Base-by-base conservation (phyloP, 2,113 vertebrate genomes). In the Condylura cristata region DNA sequence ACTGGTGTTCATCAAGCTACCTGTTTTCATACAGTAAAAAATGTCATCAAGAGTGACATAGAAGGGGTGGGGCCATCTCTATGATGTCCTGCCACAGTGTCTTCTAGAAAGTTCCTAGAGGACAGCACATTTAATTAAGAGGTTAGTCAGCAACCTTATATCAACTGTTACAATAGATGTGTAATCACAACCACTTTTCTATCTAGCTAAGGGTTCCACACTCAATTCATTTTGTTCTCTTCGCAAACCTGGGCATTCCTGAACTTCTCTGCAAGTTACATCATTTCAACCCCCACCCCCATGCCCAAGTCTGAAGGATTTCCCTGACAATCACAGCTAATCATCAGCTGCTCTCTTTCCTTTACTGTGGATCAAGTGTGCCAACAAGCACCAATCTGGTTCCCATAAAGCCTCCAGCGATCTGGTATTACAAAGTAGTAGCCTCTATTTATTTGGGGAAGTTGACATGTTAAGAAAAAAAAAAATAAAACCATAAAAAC, bases 361-460 rank as follows among this genome's bases (percentile, higher is more conserved):
- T 97, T 89, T 91, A 76, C 76, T 41, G 28, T 4, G 81, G 78
- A 16, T 85, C 28, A 32, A 65, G 68, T 24, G 51, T 44, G 6
- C 86, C 93, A 93, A 26, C 56, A 37, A 72, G 56, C 80, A 89
- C 83, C 5, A 24, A 37, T 58, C 14, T n/a, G 60, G n/a, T 87
- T 65, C 75, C 83, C 44, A 7, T 2, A 68, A 76, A 0, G 16
- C 80, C 48, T 81, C 84, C 66, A 51, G 70, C 0, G 2, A 93
- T 60, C 81, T 86, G 71, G 86, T 76, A 18, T 65, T 87, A 91
- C 41, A 79, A 79, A 72, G 48, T 8, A 85, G 28, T 22, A 74
- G n/a, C 37, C 16, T 41, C 85, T 70, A 70, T 96, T 94, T 95
- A 86, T 86, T 93, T 87, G 32, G 81, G 85, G 74, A 91, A 56